Evolutionary conservation across 2,888 invertebrate genomes (phyloP), one percentile per base, ranked within the genome.

Genomic region (Pachydiplax longipennis): DNA sequence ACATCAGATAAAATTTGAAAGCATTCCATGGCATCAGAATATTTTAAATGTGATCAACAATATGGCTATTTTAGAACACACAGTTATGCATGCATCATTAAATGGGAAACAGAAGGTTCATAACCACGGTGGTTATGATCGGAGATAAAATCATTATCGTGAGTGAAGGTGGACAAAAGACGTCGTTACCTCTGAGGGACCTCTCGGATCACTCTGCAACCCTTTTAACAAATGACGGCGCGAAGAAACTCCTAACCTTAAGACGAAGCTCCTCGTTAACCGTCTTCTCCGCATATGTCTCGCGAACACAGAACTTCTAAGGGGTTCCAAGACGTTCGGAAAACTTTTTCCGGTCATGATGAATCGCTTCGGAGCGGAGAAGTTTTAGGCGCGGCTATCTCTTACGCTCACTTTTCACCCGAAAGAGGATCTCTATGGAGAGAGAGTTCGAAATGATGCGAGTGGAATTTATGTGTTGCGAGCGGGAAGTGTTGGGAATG

Each of bases 281-380:
- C 73, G 25, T 12, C 25, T 73, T 31, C 73, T 25, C 73, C 73
- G 73, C 73, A 31, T 73, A 73, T 73, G 73, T 73, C 73, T 73
- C 25, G 12, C 25, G 73, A 31, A 37, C 37, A 15, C 8, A 31
- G 83, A 58, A 65, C 40, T 58, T 87, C 61, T 35, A 73, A 61
- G 35, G 12, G 35, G 10, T 65, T 65, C 87, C 87, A 61, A 37
- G 40, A 87, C 58, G 87, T 61, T 87, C 61, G 58, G 22, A 13
- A 18, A 87, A 87, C 87, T 87, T 61, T 61, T 87, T 61, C 53
- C 61, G 87, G 37, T 87, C 61, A 37, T 87, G 87, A 87, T 87
- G 87, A 37, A 87, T 87, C 61, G 37, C 87, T 40, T 37, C 25
- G 35, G 25, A 58, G 35, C 48, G 48, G n/a, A 25, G 31, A 87